Conservation (phyloP, 2,113 vertebrate genomes). For the Gila orcuttii region DNA sequence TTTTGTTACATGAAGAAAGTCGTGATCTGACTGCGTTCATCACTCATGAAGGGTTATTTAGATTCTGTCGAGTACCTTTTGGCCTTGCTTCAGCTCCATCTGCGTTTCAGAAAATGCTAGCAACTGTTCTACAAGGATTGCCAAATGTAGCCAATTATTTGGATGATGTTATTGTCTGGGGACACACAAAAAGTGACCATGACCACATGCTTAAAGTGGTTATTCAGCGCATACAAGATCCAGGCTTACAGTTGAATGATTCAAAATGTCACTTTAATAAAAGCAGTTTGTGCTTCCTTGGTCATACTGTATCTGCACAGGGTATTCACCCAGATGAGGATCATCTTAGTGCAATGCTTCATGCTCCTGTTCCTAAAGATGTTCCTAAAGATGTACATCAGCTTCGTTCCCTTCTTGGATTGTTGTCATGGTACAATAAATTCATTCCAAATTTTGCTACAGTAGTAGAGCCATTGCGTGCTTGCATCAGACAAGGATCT, state of each 20-base stretch:
- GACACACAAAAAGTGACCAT: too few species aligned
- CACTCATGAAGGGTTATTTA: too few species aligned
- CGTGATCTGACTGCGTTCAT: not conserved
- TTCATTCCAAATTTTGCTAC: too few species aligned
- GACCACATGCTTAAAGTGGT: too few species aligned
- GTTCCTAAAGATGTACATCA: too few species aligned
- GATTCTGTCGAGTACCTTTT: not conserved
- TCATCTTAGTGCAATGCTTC: not conserved
- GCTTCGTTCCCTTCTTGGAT: too few species aligned
- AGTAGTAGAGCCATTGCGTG: too few species aligned
- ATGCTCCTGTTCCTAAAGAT: not conserved
- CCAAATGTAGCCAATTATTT: not conserved
- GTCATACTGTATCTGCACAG: not conserved
- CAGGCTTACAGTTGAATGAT: too few species aligned
- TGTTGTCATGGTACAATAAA: too few species aligned
- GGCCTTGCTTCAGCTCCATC: not conserved
- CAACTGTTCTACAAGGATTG: not conserved
- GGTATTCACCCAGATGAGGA: not conserved
- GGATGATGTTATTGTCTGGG: not conserved
- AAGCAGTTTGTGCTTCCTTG: too few species aligned
- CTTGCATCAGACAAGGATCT: too few species aligned
- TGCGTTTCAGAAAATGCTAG: not conserved
- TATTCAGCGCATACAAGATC: too few species aligned
- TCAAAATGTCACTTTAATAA: not conserved
- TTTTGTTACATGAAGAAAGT: not conserved